phyloP scores from a whole-genome alignment of 2,113 vertebrate genomes.

The Sebastes schlegelii region DNA sequence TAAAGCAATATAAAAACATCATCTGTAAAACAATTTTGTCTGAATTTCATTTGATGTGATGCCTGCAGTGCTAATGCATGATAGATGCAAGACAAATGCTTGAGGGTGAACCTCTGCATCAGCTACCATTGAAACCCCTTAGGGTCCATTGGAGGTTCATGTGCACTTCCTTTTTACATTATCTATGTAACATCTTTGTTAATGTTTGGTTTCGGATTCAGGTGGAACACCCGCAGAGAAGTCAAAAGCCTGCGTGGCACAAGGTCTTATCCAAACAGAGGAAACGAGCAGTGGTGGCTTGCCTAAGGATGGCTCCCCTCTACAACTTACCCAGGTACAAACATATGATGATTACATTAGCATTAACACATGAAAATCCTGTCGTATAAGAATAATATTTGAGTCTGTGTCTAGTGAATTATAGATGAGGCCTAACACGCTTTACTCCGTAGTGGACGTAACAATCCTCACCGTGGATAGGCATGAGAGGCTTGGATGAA shows the following conservation, averaged over 20 bases:
- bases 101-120: neutral
- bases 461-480: neutral
- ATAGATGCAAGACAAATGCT: neutral
- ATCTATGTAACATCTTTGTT: neutral
- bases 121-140: neutral
- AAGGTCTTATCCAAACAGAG: conserved; percentile 95
- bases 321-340: conserved; percentile 93
- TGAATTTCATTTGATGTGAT: neutral
- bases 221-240: conserved; percentile 93
- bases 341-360: neutral
- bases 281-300: conserved; percentile 95
- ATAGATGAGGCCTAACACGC: neutral
- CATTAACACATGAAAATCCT: conserved; percentile 33
- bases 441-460: neutral
- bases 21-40: neutral
- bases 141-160: neutral
- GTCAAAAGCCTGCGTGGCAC: conserved; percentile 90
- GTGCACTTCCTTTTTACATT: neutral
- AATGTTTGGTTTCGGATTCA: conserved; percentile 63
- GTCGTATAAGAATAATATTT: conserved; percentile 2
- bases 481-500: neutral
- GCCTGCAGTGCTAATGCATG: neutral
- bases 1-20: neutral
- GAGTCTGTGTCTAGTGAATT: conserved; percentile 12
- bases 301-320: conserved; percentile 94